Evolutionary conservation across 1,140 invertebrate species (phyloP).

Genomic region (Macrostomum lignano): DNA sequence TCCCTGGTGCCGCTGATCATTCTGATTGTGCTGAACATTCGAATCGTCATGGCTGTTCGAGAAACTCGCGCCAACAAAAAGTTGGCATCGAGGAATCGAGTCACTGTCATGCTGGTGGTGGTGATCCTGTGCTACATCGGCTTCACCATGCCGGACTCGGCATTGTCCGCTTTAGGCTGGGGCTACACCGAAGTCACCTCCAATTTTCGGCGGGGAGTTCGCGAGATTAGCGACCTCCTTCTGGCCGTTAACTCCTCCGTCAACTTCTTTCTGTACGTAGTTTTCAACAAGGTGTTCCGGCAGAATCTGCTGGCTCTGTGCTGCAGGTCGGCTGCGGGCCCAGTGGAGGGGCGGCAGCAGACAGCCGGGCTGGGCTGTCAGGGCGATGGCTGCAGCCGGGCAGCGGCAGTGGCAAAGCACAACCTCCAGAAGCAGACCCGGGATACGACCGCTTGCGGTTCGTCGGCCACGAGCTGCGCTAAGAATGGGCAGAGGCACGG

Average conservation of each 20-base stretch:
- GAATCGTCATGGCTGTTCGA: slow-evolving; percentile 35
- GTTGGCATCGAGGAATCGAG: slow-evolving; percentile 19
- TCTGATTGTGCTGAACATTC: slow-evolving; percentile 10
- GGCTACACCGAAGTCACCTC: slow-evolving; percentile 23
- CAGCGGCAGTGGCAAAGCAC: too few relatives aligned
- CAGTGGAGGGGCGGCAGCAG: too few relatives aligned
- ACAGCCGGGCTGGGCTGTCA: too few relatives aligned
- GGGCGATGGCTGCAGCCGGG: too few relatives aligned
- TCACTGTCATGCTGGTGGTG: slow-evolving; percentile 43
- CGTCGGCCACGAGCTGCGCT: too few relatives aligned
- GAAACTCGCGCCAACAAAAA: slow-evolving; percentile 12
- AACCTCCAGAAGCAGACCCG: too few relatives aligned
- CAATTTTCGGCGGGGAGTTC: slow-evolving; percentile 30
- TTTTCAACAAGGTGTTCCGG: slow-evolving; percentile 44
- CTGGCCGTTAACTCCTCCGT: slow-evolving; percentile 39
- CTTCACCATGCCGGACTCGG: slow-evolving; percentile 42
- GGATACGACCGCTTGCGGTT: too few relatives aligned
- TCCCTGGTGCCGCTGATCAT: slow-evolving; percentile 12
- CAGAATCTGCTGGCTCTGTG: too few relatives aligned
- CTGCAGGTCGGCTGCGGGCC: too few relatives aligned
- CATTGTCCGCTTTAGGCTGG: slow-evolving; percentile 28
- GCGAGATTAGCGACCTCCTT: slow-evolving; percentile 44
- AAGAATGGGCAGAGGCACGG: too few relatives aligned
- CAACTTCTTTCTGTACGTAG: slow-evolving; percentile 47
- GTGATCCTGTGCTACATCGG: slow-evolving; percentile 43